Conservation (phyloP, 1,140 invertebrate species). For the Cotesia chilonis region DNA sequence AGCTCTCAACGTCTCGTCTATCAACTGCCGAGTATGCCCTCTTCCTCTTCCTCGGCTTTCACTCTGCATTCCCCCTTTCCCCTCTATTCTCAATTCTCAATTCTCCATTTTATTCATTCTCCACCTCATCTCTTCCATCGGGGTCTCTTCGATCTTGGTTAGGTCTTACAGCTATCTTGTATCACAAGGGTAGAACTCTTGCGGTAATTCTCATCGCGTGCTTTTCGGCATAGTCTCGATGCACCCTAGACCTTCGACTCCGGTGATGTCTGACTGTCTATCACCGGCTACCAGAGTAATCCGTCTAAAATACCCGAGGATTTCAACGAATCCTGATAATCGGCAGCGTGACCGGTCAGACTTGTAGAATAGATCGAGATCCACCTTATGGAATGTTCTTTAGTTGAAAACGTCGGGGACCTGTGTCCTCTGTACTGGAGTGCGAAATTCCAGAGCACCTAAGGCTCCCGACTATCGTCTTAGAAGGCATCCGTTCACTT, state of each 20-base stretch:
- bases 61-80: not conserved
- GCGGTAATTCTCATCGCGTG: too few relatives aligned
- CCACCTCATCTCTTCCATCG: too few relatives aligned
- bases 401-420: constrained; percentile 40
- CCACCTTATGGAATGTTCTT: constrained; percentile 38
- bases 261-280: not conserved
- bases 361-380: too few relatives aligned
- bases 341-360: not conserved
- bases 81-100: too few relatives aligned
- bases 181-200: too few relatives aligned
- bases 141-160: too few relatives aligned
- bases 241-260: too few relatives aligned
- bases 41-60: constrained; percentile 12
- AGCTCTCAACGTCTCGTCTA: constrained; percentile 35
- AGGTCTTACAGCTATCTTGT: too few relatives aligned
- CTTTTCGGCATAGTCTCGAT: too few relatives aligned
- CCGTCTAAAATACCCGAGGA: constrained; percentile 17
- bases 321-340: too few relatives aligned
- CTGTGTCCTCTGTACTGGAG: constrained; percentile 34
- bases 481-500: constrained; percentile 24
- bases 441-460: constrained; percentile 40
- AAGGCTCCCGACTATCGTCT: constrained; percentile 34
- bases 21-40: constrained; percentile 10
- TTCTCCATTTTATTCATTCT: not conserved
- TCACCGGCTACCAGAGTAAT: not conserved